phyloP scores from a whole-genome alignment of 2,888 invertebrate species.

The Mactromeris polynyma region DNA sequence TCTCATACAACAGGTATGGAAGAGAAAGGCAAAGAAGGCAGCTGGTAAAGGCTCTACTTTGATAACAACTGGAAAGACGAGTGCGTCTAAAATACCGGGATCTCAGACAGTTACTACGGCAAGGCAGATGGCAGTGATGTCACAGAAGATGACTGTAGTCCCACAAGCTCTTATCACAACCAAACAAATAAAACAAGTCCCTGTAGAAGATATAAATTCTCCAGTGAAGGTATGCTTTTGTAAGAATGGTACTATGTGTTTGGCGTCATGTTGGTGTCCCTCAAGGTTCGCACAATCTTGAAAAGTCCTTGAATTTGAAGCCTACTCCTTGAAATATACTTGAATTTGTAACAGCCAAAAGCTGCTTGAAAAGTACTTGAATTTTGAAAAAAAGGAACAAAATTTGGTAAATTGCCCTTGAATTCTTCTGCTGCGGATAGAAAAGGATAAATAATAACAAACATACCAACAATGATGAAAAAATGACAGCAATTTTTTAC shows the following conservation, averaged over 20 bases:
- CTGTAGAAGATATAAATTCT: conserved; percentile 49
- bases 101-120: conserved; percentile 39
- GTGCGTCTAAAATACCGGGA: conserved; percentile 39
- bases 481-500: too few species aligned
- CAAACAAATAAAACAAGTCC: conserved; percentile 51
- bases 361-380: too few species aligned
- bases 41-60: conserved; percentile 88
- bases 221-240: conserved; percentile 55
- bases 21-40: conserved; percentile 92
- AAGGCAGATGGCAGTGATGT: conserved; percentile 34
- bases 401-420: too few species aligned
- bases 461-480: too few species aligned
- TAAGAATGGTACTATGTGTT: background rate
- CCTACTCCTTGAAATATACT: too few species aligned
- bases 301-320: too few species aligned
- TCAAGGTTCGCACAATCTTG: too few species aligned
- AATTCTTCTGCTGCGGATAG: too few species aligned
- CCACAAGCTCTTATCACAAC: conserved; percentile 40
- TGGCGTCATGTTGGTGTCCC: too few species aligned
- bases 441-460: too few species aligned
- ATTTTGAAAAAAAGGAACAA: too few species aligned
- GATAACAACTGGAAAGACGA: conserved; percentile 87
- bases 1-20: conserved; percentile 90
- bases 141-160: conserved; percentile 44
- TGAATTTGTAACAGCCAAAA: too few species aligned